Evolutionary conservation across 2,888 invertebrate species (phyloP).

Genomic region (Drosophila eohydei): DNA sequence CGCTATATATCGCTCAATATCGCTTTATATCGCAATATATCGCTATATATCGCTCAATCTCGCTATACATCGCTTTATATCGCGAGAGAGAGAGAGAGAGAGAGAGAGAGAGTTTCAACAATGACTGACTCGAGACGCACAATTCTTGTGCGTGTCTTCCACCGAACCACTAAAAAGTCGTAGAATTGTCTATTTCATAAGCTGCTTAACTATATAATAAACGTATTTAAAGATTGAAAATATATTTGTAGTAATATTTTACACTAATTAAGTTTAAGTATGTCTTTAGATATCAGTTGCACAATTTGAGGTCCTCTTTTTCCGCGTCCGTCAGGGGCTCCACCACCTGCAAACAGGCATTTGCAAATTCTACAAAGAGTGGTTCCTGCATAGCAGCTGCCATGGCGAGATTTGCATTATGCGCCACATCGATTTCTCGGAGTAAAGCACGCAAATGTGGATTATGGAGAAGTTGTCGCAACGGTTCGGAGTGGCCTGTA

Average conservation of each 20-base stretch:
- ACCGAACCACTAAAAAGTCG: not conserved
- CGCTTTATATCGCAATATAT: too few relatives aligned
- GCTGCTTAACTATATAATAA: slow-evolving; percentile 1
- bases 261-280: not conserved
- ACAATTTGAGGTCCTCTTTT: slow-evolving; percentile 42
- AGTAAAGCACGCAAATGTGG: slow-evolving; percentile 87
- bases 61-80: too few relatives aligned
- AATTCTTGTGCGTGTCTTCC: too few relatives aligned
- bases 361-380: slow-evolving; percentile 90
- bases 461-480: slow-evolving; percentile 86
- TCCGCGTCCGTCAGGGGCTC: slow-evolving; percentile 83
- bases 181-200: slow-evolving; percentile 3
- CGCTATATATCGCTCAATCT: too few relatives aligned
- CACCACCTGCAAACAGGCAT: slow-evolving; percentile 87
- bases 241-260: not conserved
- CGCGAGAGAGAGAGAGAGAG: too few relatives aligned
- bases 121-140: too few relatives aligned
- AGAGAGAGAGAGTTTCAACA: too few relatives aligned
- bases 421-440: slow-evolving; percentile 86
- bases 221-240: not conserved
- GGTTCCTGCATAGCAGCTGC: slow-evolving; percentile 90
- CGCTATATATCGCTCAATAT: too few relatives aligned
- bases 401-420: slow-evolving; percentile 87
- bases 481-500: slow-evolving; percentile 83
- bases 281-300: slow-evolving; percentile 22